Base-by-base conservation (phyloP, 2,113 vertebrate species). In the Vombatus ursinus region DNA sequence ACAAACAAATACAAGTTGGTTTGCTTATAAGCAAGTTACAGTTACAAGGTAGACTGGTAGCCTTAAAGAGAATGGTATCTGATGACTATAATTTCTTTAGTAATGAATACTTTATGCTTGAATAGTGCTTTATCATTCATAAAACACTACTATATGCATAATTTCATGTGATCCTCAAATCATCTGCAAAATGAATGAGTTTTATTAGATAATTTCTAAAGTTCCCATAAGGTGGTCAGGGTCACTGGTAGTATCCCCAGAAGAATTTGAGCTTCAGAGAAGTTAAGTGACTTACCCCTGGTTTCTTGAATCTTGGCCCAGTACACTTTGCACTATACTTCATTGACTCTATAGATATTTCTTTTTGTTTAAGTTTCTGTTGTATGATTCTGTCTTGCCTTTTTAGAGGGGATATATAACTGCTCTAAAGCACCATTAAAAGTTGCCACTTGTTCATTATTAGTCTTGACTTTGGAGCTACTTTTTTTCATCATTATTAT, bases 11-110 rank as follows among this genome's bases (percentile, higher is more conserved):
- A 24, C 23, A 84, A 94, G 54, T 61, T 93, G 77, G 93, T 48
- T 95, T 89, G 84, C 54, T 53, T 90, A 90, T 50, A 49, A 25
- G 11, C 25, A 25, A 11, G 24, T 90, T 48, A 90, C 3, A 50
- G 48, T 49, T 90, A 50, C 44, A 89, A 9, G 95, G 26, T 89
- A 26, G 93, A 91, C 77, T 95, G 19, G 10, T 92, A 22, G 93
- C 49, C 28, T 95, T 92, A 94, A 91, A 95, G 94, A 92, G 54
- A 90, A 90, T 90, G 24, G 8, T 94, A 52, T 50, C 51, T 89
- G 19, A 91, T 11, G 23, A 28, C n/a, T 95, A 0, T 96, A 92
- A 94, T 94, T 97, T 96, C 52, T 90, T 90, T 84, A 92, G 28
- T 91, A 91, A 91, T 95, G 92, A 94, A 94, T 84, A 44, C 68